phyloP scores from a whole-genome alignment of 2,113 vertebrate species.

The Halichoerus grypus region DNA sequence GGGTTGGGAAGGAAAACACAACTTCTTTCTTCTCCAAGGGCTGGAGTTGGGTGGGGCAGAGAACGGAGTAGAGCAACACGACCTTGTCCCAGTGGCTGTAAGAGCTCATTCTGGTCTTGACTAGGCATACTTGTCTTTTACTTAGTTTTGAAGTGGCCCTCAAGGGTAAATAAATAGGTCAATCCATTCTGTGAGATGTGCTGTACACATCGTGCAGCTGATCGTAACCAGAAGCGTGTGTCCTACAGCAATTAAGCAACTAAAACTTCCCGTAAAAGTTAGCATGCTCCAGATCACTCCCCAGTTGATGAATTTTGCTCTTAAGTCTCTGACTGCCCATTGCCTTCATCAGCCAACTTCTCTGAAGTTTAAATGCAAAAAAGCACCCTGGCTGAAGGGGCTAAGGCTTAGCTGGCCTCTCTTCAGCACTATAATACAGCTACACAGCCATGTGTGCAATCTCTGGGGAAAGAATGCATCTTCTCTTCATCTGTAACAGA shows the following conservation, averaged over 20 bases:
- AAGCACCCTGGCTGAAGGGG: background rate
- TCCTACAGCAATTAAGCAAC: background rate
- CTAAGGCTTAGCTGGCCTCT: background rate
- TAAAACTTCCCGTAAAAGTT: background rate
- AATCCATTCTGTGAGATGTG: background rate
- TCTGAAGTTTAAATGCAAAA: background rate
- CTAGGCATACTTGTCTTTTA: background rate
- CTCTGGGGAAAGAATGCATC: background rate
- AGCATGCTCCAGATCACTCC: background rate
- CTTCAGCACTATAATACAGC: background rate
- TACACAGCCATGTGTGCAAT: background rate
- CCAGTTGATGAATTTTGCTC: background rate
- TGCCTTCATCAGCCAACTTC: background rate
- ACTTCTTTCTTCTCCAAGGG: background rate
- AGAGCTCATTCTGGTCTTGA: conserved; percentile 18
- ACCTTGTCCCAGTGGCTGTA: background rate
- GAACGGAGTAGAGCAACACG: background rate
- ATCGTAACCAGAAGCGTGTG: background rate
- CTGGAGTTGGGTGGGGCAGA: background rate
- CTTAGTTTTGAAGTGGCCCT: conserved; percentile 56
- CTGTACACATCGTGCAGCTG: background rate
- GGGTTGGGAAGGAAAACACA: background rate
- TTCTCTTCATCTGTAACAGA: background rate
- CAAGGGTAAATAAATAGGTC: conserved; percentile 56
- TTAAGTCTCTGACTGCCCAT: background rate